phyloP scores from a whole-genome alignment of 2,113 vertebrate genomes.

The western clawed frog (Xenopus tropicalis) region UCB_Xtro_10.0 CM004447.2:27877501-27878000 shows the following conservation, averaged over 20 bases:
- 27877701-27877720: constrained; percentile 9
- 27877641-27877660: not conserved
- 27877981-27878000: no score
- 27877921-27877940: no score
- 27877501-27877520: not conserved
- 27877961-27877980: no score
- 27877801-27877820: no score
- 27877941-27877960: no score
- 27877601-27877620: constrained; percentile 1
- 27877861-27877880: no score
- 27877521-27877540: not conserved
- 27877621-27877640: not conserved
- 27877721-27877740: not conserved
- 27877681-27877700: not conserved
- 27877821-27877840: no score
- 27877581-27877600: constrained; percentile 2
- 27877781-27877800: no score
- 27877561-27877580: not conserved
- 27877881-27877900: no score
- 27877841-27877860: no score
- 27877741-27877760: not conserved
- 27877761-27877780: no score
- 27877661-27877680: not conserved
- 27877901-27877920: no score
- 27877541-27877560: not conserved